These are phyloP conservation scores for Oreotrochilus melanogaster DNA, from an alignment of 2,113 vertebrate species.

Conservation along the genomic window DNA sequence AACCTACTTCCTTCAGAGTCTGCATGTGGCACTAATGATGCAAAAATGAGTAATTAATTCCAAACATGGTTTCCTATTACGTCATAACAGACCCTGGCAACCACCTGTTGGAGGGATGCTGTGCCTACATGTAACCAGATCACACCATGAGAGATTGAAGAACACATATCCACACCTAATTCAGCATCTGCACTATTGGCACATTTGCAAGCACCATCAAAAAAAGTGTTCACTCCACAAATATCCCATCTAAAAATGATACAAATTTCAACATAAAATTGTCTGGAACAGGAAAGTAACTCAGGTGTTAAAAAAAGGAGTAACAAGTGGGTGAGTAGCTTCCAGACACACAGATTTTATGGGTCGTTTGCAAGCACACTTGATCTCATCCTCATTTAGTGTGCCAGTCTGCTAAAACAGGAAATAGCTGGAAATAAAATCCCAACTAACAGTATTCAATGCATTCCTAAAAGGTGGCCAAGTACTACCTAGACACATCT, in stretches of 20 bases:
- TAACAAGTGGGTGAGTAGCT: slow-evolving; percentile 37
- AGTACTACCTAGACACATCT: not conserved
- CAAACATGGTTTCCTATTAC: not conserved
- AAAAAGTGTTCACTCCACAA: not conserved
- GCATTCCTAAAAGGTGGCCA: not conserved
- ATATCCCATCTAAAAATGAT: slow-evolving; percentile 36
- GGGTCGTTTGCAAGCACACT: slow-evolving; percentile 11
- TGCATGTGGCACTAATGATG: not conserved
- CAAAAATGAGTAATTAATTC: slow-evolving; percentile 25
- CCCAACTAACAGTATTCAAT: not conserved
- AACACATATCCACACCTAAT: slow-evolving; percentile 34
- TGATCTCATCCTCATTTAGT: slow-evolving; percentile 36
- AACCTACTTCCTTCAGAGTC: not conserved
- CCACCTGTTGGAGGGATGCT: slow-evolving; percentile 41
- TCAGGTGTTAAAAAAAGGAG: slow-evolving; percentile 19
- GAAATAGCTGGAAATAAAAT: not conserved
- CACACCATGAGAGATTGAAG: not conserved
- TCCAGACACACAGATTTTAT: slow-evolving; percentile 39
- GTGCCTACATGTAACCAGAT: slow-evolving; percentile 23
- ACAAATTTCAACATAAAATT: slow-evolving; percentile 36
- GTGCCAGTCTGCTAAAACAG: slow-evolving; percentile 39
- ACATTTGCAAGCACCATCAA: not conserved
- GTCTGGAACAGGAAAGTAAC: slow-evolving; percentile 24
- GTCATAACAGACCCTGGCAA: slow-evolving; percentile 2
- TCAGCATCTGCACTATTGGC: not conserved